Base-by-base conservation (phyloP, 2,113 vertebrate species). In the Calcarius ornatus region DNA sequence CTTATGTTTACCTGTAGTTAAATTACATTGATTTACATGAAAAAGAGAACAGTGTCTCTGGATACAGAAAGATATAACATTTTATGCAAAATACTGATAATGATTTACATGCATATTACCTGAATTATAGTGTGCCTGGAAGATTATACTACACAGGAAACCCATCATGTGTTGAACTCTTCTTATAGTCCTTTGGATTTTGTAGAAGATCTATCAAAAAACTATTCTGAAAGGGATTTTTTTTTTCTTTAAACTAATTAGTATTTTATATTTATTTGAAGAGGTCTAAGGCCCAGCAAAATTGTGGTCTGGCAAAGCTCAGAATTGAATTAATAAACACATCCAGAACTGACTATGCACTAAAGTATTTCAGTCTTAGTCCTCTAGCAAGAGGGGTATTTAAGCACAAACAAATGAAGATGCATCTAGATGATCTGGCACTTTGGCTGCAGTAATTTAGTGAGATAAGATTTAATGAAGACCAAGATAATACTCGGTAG, bases 401-500 rank as follows among this genome's bases (percentile, higher is more conserved):
- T 82, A 92, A 87, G 38, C 33, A 80, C 12, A 91, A 95, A 77
- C 50, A 82, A 90, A 87, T 86, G 35, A 70, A 90, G 78, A 76
- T 77, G 12, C 37, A 63, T 92, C 75, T 73, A 70, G 81, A 91
- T 64, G 66, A 86, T 80, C 56, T 80, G 79, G 47, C 54, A 88
- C 43, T 94, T 85, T 61, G 33, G 47, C n/a, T 91, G 48, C 30
- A 70, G 50, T 91, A 93, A 88, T 91, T 95, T 94, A 95, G 54
- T 75, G 60, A 94, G 30, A 86, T 66, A 84, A 88, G 75, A 93
- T 90, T 95, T 95, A 95, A 83, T 94, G 87, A 94, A 91, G 75
- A 90, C 17, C 28, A 43, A 81, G 66, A 94, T 81, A 92, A 96
- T 95, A 93, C 66, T 91, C 85, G 86, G 54, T 77, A 70, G 59